Evolutionary conservation across 2,888 invertebrate genomes (phyloP).

Genomic region (Thera obeliscata): DNA sequence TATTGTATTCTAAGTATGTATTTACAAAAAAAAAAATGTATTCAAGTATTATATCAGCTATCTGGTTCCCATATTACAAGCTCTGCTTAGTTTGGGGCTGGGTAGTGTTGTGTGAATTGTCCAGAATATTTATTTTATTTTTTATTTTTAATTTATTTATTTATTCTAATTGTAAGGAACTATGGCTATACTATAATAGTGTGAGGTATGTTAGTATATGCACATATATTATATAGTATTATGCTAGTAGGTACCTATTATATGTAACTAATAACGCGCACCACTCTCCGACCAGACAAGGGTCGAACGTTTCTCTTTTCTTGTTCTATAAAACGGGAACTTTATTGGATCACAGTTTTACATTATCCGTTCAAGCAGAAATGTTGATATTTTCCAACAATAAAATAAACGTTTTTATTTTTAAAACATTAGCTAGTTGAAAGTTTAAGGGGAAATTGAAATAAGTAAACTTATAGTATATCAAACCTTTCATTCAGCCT

Average conservation of each 20-base stretch:
- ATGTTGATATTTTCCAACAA: conserved; percentile 18
- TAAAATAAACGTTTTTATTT: conserved; percentile 10
- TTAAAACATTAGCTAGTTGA: background rate
- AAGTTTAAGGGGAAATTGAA: background rate
- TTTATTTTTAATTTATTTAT: no score
- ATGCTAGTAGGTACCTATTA: background rate
- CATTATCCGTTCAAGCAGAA: conserved; percentile 18
- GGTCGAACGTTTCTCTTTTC: conserved; percentile 28
- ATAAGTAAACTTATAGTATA: no score
- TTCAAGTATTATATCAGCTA: no score
- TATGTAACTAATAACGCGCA: conserved; percentile 20
- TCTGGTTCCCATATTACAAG: no score
- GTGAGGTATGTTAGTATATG: background rate
- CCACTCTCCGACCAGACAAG: conserved; percentile 26
- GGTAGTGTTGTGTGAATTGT: no score
- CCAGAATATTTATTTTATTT: no score
- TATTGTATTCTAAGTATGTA: no score
- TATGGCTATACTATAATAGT: conserved; percentile 1
- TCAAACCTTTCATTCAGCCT: no score
- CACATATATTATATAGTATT: no score
- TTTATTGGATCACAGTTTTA: conserved; percentile 28
- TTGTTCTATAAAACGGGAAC: conserved; percentile 26
- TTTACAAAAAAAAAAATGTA: no score
- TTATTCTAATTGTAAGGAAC: no score
- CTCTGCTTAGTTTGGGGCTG: no score